Evolutionary conservation across 2,888 invertebrate genomes (phyloP).

Genomic region (Selenia dentaria): DNA sequence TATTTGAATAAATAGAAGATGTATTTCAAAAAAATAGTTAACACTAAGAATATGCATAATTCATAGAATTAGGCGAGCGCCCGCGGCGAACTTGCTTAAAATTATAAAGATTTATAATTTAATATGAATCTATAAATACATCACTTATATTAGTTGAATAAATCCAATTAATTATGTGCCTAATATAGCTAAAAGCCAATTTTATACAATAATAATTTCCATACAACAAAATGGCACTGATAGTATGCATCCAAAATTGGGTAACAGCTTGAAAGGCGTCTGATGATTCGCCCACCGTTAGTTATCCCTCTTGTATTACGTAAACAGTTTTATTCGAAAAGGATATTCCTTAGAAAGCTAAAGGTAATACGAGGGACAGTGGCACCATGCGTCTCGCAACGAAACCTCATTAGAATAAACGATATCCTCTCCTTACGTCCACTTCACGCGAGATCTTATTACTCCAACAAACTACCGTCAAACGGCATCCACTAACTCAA

Average conservation of each 20-base stretch:
- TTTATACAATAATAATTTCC: constrained; percentile 9
- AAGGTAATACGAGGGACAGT: constrained; percentile 52
- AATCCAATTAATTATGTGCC: constrained; percentile 6
- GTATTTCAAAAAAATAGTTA: constrained; percentile 18
- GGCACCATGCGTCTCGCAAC: constrained; percentile 53
- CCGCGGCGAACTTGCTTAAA: constrained; percentile 4
- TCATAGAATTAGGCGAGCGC: constrained; percentile 16
- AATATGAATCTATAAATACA: constrained; percentile 3
- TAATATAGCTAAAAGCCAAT: constrained; percentile 5
- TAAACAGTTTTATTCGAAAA: constrained; percentile 28
- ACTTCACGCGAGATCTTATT: constrained; percentile 81
- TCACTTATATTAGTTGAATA: not conserved
- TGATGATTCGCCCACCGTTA: constrained; percentile 4
- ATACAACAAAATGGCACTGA: constrained; percentile 1
- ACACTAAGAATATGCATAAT: constrained; percentile 21
- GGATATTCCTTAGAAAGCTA: constrained; percentile 39
- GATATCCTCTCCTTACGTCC: constrained; percentile 83
- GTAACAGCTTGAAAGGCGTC: constrained; percentile 4
- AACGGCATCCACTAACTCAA: constrained; percentile 60
- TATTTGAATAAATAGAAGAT: constrained; percentile 27
- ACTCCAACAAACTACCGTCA: constrained; percentile 82
- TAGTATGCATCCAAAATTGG: constrained; percentile 10
- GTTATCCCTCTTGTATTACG: constrained; percentile 12
- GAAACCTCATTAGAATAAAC: constrained; percentile 84
- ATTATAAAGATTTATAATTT: constrained; percentile 1